phyloP scores from a whole-genome alignment of 2,888 invertebrate species.

The Byasa hedistus region DNA sequence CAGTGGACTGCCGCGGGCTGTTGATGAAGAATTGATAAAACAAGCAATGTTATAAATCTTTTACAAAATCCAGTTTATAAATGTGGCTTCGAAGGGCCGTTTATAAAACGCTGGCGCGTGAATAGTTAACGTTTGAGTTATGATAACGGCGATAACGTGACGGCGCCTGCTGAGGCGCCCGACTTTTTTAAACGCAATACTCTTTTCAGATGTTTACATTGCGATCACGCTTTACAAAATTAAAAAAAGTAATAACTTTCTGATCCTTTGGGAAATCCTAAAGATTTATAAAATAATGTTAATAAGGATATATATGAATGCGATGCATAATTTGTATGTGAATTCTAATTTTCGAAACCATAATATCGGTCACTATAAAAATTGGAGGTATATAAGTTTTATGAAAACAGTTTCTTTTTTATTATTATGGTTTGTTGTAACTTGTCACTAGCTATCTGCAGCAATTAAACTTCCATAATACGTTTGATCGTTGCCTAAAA shows the following conservation, averaged over 20 bases:
- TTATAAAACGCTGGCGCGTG: conserved; percentile 15
- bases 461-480: too few relatives aligned
- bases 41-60: neutral
- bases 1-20: neutral
- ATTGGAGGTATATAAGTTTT: too few relatives aligned
- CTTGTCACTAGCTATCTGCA: too few relatives aligned
- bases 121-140: conserved; percentile 29
- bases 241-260: neutral
- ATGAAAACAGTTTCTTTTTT: too few relatives aligned
- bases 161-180: conserved; percentile 5
- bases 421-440: too few relatives aligned
- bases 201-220: conserved; percentile 13
- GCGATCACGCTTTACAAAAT: conserved; percentile 4
- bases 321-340: too few relatives aligned
- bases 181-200: conserved; percentile 8
- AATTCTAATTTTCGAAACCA: too few relatives aligned
- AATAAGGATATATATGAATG: too few relatives aligned
- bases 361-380: too few relatives aligned
- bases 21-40: neutral
- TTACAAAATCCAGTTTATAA: conserved; percentile 6
- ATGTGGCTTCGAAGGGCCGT: conserved; percentile 4
- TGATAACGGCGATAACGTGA: conserved; percentile 24
- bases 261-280: too few relatives aligned
- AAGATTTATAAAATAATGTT: too few relatives aligned
- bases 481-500: too few relatives aligned